phyloP scores from a whole-genome alignment of 1,140 invertebrate genomes.

The Dendroctonus ponderosae region DNA sequence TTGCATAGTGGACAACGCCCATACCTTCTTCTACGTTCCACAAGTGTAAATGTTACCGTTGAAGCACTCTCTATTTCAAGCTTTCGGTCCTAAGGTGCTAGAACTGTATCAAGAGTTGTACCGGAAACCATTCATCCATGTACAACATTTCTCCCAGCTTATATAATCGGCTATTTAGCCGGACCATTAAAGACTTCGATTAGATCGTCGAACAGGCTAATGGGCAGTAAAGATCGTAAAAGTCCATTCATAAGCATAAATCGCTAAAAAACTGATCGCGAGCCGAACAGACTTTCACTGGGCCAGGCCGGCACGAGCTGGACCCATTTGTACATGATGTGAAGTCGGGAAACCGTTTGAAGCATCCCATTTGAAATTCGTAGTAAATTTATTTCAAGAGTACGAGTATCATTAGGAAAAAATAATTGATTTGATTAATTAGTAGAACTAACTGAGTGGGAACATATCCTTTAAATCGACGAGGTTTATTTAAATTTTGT shows the following conservation, averaged over 20 bases:
- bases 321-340: constrained; percentile 12
- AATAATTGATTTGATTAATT: too few relatives aligned
- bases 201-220: constrained; percentile 35
- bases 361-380: constrained; percentile 6
- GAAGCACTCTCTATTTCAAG: constrained; percentile 9
- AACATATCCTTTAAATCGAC: too few relatives aligned
- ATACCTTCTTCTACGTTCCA: too few relatives aligned
- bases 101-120: constrained; percentile 26
- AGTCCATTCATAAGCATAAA: constrained; percentile 37
- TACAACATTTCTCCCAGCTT: constrained; percentile 33
- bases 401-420: too few relatives aligned
- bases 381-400: background rate
- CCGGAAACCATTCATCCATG: constrained; percentile 31
- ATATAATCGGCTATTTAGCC: constrained; percentile 27
- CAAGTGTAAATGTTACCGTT: constrained; percentile 1
- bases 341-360: constrained; percentile 7
- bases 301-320: constrained; percentile 34
- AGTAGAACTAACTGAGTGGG: too few relatives aligned
- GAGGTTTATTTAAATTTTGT: too few relatives aligned
- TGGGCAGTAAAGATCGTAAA: constrained; percentile 35
- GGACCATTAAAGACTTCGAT: constrained; percentile 32
- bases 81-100: constrained; percentile 21
- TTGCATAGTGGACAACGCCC: too few relatives aligned
- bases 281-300: constrained; percentile 31
- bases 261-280: constrained; percentile 32